These are phyloP conservation scores for Rhodinocichla rosea DNA, from an alignment of 2,113 vertebrate genomes.

Conservation along the genomic window DNA sequence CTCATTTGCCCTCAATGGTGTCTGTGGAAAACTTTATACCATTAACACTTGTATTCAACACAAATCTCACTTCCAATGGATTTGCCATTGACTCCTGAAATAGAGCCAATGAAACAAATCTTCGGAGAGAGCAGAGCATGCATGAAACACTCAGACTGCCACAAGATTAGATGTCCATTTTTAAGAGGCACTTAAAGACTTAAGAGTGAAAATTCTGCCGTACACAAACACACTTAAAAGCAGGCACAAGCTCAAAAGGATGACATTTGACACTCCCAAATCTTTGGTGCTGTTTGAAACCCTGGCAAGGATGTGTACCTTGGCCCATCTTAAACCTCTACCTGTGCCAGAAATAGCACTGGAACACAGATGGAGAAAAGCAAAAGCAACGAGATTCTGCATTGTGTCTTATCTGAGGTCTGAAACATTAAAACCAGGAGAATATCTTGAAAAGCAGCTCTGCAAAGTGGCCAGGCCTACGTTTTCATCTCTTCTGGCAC, in stretches of 20 bases:
- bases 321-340: background rate
- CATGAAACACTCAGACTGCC: background rate
- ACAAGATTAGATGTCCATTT: background rate
- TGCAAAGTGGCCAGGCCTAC: background rate
- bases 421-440: background rate
- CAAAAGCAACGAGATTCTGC: background rate
- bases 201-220: background rate
- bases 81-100: background rate
- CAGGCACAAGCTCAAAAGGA: background rate
- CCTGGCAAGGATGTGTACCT: background rate
- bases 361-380: background rate
- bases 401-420: fast-evolving
- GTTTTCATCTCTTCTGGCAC: background rate
- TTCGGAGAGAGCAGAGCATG: background rate
- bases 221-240: background rate
- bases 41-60: background rate
- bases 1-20: background rate
- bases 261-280: background rate
- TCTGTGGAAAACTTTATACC: background rate
- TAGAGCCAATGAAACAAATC: background rate
- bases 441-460: background rate
- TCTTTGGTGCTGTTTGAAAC: background rate
- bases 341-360: background rate
- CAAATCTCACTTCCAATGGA: background rate
- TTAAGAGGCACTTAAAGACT: background rate